Conservation (phyloP, 1,140 invertebrate genomes). For the Mylabris phalerata region DNA sequence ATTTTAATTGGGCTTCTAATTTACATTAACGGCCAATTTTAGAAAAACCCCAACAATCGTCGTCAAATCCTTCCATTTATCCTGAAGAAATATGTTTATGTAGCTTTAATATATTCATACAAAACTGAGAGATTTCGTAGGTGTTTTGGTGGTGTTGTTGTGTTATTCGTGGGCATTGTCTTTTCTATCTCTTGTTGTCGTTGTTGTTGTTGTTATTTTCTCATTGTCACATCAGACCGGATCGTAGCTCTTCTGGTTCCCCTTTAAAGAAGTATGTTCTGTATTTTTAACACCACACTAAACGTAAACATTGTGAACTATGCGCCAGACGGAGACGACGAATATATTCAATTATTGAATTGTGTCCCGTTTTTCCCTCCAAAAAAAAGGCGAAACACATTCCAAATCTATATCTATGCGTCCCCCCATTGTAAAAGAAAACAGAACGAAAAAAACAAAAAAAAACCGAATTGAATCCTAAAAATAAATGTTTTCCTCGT, state of each 20-base stretch:
- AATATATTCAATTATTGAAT: conserved; percentile 7
- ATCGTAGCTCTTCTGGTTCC: conserved; percentile 14
- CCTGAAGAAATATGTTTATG: conserved; percentile 3
- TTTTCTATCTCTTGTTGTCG: too few relatives aligned
- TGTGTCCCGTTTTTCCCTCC: conserved; percentile 7
- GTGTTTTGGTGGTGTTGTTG: conserved; percentile 10
- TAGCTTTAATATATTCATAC: conserved; percentile 23
- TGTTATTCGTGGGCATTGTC: conserved; percentile 11
- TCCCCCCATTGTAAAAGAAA: not conserved
- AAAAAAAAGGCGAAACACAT: conserved; percentile 11
- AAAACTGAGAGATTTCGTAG: conserved; percentile 11
- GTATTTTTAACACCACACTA: conserved; percentile 15
- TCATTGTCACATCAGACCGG: conserved; percentile 17
- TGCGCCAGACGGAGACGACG: too few relatives aligned
- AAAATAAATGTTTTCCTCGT: too few relatives aligned
- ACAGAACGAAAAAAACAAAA: not conserved
- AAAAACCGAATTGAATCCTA: too few relatives aligned
- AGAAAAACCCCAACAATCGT: too few relatives aligned
- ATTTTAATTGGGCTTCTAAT: too few relatives aligned
- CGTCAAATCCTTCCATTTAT: too few relatives aligned
- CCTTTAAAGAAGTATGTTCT: conserved; percentile 9
- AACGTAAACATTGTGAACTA: conserved; percentile 7
- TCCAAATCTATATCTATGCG: not conserved
- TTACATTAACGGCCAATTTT: too few relatives aligned
- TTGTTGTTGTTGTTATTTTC: conserved; percentile 6